Conservation (phyloP, 2,113 vertebrate species). For the Rafetus swinhoei region DNA sequence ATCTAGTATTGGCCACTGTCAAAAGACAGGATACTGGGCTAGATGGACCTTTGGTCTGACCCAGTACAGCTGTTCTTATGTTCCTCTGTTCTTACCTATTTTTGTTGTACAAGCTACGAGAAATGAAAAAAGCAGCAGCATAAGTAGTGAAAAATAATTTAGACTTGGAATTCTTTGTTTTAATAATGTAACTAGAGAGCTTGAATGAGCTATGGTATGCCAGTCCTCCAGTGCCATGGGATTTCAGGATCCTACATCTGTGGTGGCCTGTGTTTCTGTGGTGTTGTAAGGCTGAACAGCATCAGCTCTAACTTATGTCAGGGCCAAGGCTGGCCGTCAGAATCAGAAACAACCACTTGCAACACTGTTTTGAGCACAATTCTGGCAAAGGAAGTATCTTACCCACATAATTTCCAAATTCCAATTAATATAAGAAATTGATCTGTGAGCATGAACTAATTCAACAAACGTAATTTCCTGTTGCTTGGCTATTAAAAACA, state of each 20-base stretch:
- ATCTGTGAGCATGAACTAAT: accelerated
- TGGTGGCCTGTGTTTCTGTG: not conserved
- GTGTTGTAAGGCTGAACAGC: not conserved
- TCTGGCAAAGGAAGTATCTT: not conserved
- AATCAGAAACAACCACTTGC: not conserved
- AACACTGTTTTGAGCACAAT: not conserved
- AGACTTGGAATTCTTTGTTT: slow-evolving; percentile 37
- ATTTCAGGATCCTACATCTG: not conserved
- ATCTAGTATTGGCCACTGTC: too few species aligned
- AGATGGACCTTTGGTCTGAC: too few species aligned
- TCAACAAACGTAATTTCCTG: not conserved
- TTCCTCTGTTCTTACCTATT: not conserved
- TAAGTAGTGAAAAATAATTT: not conserved
- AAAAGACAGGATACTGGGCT: too few species aligned
- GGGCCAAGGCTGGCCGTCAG: not conserved
- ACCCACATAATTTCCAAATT: not conserved
- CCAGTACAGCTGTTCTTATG: too few species aligned
- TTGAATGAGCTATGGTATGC: too few species aligned
- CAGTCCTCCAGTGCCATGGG: too few species aligned
- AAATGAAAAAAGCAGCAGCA: slow-evolving; percentile 5
- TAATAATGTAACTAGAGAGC: not conserved
- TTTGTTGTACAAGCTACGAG: not conserved
- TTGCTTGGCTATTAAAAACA: not conserved
- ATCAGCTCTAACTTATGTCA: not conserved
- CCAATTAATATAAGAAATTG: not conserved